Evolutionary conservation across 2,797 vertebrate species (phyloP).

Genomic region (Clarias fuscus): DNA sequence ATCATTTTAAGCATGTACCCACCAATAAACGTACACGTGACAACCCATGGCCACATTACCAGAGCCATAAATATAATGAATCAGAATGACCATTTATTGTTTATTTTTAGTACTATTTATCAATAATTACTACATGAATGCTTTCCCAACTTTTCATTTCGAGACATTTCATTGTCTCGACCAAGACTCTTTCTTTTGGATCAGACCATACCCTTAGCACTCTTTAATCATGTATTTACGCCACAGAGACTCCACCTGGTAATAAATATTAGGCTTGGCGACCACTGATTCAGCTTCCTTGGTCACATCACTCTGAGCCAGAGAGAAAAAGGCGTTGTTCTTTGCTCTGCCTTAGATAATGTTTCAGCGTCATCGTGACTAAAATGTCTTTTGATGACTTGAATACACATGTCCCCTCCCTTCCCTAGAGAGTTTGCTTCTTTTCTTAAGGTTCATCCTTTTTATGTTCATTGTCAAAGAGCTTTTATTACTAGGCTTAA

Average conservation of each 20-base stretch:
- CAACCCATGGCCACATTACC: background rate
- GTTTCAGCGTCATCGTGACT: background rate
- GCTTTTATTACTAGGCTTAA: background rate
- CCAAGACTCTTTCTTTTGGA: background rate
- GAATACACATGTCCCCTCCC: constrained; percentile 18
- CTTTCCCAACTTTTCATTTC: background rate
- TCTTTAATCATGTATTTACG: background rate
- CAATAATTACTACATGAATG: background rate
- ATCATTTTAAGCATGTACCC: background rate
- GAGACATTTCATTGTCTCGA: background rate
- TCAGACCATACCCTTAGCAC: background rate
- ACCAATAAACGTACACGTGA: no score
- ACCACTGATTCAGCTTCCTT: constrained; percentile 4
- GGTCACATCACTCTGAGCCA: constrained; percentile 21
- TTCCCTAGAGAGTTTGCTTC: constrained; percentile 1
- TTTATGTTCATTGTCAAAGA: constrained; percentile 32
- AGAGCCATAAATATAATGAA: background rate
- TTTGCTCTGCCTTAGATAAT: background rate
- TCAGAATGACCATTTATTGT: background rate
- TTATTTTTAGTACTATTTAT: background rate
- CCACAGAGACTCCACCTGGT: background rate
- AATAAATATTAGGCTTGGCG: constrained; percentile 14
- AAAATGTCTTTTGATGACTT: background rate
- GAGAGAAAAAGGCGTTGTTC: constrained; percentile 17
- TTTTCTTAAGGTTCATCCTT: constrained; percentile 32